phyloP scores from a whole-genome alignment of 1,140 invertebrate genomes.

The Drosophila bipectinata region DNA sequence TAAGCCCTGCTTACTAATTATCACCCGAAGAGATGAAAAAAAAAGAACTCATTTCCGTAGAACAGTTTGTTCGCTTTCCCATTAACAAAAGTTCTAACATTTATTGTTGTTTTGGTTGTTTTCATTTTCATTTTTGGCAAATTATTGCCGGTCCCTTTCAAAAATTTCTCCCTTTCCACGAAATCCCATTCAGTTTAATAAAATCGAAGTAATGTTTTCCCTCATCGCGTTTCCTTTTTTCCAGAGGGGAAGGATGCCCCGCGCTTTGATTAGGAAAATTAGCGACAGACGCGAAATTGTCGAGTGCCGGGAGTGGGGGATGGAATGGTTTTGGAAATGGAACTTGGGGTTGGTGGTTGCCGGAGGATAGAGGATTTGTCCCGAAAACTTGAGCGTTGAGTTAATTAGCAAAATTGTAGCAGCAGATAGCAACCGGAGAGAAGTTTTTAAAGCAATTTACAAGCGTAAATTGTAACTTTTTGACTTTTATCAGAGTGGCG shows the following conservation, averaged over 20 bases:
- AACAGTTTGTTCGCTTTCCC: constrained; percentile 46
- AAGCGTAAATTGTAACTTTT: constrained; percentile 80
- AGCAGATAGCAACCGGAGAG: constrained; percentile 61
- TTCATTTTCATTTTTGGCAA: constrained; percentile 57
- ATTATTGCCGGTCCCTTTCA: constrained; percentile 72
- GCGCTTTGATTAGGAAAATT: constrained; percentile 77
- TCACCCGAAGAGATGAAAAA: constrained; percentile 50
- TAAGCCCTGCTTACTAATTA: constrained; percentile 68
- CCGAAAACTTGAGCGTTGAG: constrained; percentile 67
- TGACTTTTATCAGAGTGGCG: constrained; percentile 55
- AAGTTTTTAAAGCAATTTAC: constrained; percentile 82
- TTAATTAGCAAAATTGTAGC: constrained; percentile 79
- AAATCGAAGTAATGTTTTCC: constrained; percentile 68
- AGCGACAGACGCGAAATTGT: constrained; percentile 56
- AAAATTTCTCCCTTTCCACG: constrained; percentile 30
- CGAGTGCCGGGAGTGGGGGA: constrained; percentile 9
- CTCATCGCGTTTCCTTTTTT: constrained; percentile 15
- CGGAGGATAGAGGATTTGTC: constrained; percentile 18
- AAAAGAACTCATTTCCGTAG: constrained; percentile 54
- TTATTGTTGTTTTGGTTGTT: constrained; percentile 72
- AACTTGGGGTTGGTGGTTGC: constrained; percentile 4
- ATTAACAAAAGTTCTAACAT: constrained; percentile 75
- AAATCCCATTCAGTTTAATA: constrained; percentile 60
- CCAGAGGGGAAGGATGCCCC: constrained; percentile 14
- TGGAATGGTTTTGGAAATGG: constrained; percentile 6